Evolutionary conservation across 2,888 invertebrate species (phyloP).

Genomic region (Parnassius smintheus): DNA sequence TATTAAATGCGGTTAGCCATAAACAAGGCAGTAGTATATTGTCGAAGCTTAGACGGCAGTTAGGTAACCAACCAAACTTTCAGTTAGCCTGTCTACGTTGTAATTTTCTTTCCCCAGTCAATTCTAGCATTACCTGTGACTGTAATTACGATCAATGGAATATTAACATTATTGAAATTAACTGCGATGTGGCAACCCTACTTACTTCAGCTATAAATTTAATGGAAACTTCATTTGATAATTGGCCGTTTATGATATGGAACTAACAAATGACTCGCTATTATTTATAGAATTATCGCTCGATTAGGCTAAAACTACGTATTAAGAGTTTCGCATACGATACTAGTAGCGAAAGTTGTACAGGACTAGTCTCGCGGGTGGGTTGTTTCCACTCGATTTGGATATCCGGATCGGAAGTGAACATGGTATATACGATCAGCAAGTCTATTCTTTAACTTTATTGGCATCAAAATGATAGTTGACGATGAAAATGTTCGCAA

Average conservation of each 20-base stretch:
- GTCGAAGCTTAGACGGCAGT: not conserved
- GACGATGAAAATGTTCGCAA: too few relatives aligned
- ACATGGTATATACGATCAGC: not conserved
- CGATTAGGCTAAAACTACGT: constrained; percentile 4
- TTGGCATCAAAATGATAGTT: too few relatives aligned
- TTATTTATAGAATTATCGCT: not conserved
- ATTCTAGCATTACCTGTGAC: not conserved
- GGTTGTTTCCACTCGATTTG: constrained; percentile 6
- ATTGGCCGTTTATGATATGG: constrained; percentile 3
- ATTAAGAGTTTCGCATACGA: constrained; percentile 3
- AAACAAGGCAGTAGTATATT: not conserved
- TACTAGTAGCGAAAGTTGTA: constrained; percentile 15
- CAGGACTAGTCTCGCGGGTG: constrained; percentile 3
- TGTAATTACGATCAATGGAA: not conserved
- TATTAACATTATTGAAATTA: too few relatives aligned
- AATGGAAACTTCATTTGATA: not conserved
- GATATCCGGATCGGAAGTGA: constrained; percentile 19
- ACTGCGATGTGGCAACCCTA: not conserved
- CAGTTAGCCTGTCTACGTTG: too few relatives aligned
- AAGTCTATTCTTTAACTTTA: too few relatives aligned
- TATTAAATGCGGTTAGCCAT: not conserved
- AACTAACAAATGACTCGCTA: not conserved
- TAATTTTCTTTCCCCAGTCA: too few relatives aligned
- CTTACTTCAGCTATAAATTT: not conserved
- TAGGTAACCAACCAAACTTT: not conserved